phyloP scores from a whole-genome alignment of 2,797 vertebrate genomes.

The Microctenopoma lineatum region DNA sequence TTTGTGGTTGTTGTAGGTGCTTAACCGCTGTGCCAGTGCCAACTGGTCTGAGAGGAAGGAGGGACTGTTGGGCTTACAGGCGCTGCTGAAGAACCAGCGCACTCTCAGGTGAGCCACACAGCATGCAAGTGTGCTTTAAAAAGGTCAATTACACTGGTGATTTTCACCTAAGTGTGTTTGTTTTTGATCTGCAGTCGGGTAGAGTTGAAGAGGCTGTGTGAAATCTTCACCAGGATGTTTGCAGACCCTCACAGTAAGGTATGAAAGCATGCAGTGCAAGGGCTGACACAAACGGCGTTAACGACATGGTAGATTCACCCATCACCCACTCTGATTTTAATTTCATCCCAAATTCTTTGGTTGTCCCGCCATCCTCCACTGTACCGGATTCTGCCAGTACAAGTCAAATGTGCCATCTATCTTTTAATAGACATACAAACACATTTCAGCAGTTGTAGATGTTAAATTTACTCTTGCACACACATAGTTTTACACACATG shows the following conservation, averaged over 20 bases:
- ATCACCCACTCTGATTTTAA: constrained; percentile 64
- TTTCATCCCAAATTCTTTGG: constrained; percentile 46
- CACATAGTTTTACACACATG: constrained; percentile 8
- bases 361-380: constrained; percentile 70
- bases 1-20: constrained; percentile 76
- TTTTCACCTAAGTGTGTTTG: not conserved
- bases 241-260: constrained; percentile 99
- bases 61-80: constrained; percentile 93
- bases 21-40: constrained; percentile 95
- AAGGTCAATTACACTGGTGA: not conserved
- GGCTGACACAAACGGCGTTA: constrained; percentile 28
- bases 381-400: constrained; percentile 87
- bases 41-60: constrained; percentile 99
- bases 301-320: constrained; percentile 29
- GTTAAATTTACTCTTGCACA: not conserved
- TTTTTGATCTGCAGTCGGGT: constrained; percentile 86
- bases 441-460: constrained; percentile 14
- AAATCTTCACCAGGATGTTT: constrained; percentile 99
- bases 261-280: constrained; percentile 72
- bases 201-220: constrained; percentile 97
- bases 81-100: constrained; percentile 93
- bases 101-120: constrained; percentile 86
- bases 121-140: not conserved
- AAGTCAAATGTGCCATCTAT: constrained; percentile 23
- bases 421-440: constrained; percentile 19